A percentile compares a stretch with the other conserved stretches of the same genome.
phyloP scores from a whole-genome alignment of 2,888 invertebrate genomes.

The Eugnorisma glareosa region DNA sequence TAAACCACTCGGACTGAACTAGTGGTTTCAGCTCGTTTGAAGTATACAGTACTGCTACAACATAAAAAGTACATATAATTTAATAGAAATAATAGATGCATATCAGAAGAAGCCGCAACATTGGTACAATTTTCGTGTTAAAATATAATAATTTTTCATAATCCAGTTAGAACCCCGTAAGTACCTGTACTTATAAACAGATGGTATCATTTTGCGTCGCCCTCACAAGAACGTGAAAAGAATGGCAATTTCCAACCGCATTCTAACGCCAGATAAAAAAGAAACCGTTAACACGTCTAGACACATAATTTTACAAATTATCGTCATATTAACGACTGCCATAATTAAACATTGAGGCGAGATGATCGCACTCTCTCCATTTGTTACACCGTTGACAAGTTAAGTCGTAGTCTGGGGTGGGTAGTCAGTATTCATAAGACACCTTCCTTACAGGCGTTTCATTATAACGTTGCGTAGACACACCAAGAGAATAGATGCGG shows the following conservation, averaged over 20 bases:
- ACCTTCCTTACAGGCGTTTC: constrained; percentile 79
- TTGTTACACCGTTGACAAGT: constrained; percentile 86
- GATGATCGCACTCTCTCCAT: constrained; percentile 81
- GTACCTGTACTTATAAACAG: constrained; percentile 11
- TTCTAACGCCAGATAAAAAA: constrained; percentile 32
- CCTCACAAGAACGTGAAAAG: constrained; percentile 31
- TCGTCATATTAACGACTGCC: constrained; percentile 61
- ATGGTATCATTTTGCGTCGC: constrained; percentile 9
- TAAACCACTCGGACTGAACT: neutral
- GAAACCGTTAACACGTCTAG: constrained; percentile 60
- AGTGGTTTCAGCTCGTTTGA: neutral
- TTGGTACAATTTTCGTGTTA: neutral
- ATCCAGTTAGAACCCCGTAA: neutral
- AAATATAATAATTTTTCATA: neutral
- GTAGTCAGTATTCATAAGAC: constrained; percentile 88
- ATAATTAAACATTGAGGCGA: constrained; percentile 81
- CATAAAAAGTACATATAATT: neutral
- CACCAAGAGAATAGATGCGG: constrained; percentile 68
- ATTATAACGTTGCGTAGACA: constrained; percentile 71
- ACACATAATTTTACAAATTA: constrained; percentile 64
- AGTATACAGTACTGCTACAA: neutral
- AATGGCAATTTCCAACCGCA: constrained; percentile 34
- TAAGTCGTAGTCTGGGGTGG: constrained; percentile 81
- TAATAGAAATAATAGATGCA: neutral
- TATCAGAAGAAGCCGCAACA: no score